These are phyloP conservation scores for Drosophila affinis DNA, from an alignment of 2,888 invertebrate genomes.

Conservation along the genomic window DNA sequence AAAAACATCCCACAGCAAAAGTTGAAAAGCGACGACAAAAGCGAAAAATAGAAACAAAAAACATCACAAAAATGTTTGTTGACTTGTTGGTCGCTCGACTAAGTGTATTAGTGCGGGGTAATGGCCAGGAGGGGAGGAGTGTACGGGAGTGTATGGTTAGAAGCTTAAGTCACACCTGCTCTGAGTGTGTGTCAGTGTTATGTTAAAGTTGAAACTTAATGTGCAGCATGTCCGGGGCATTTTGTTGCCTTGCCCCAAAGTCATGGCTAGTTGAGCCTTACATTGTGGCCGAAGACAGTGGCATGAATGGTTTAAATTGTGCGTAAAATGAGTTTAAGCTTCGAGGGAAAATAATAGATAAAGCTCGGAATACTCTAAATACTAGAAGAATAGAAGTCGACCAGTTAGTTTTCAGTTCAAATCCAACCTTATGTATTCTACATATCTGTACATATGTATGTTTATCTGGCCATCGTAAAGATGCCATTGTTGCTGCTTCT, in stretches of 20 bases:
- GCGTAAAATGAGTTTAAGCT: background rate
- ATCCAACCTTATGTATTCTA: background rate
- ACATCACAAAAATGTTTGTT: conserved; percentile 27
- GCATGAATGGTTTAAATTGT: background rate
- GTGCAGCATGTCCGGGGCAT: conserved; percentile 44
- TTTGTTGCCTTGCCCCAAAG: conserved; percentile 18
- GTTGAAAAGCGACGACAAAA: conserved; percentile 48
- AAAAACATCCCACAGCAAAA: conserved; percentile 32
- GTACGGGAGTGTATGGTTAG: background rate
- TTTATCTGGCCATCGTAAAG: background rate
- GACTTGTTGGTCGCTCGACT: conserved; percentile 45
- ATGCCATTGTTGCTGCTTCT: background rate
- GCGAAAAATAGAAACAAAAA: conserved; percentile 41
- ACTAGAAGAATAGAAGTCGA: background rate
- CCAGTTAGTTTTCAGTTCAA: background rate
- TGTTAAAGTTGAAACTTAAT: conserved; percentile 57
- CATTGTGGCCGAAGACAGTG: conserved; percentile 18
- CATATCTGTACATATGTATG: too few relatives aligned
- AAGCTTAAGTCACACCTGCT: conserved; percentile 47
- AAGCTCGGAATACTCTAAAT: too few relatives aligned
- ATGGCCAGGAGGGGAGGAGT: conserved; percentile 9
- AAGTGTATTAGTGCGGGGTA: conserved; percentile 7
- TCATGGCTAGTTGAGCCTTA: conserved; percentile 30
- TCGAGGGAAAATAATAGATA: background rate
- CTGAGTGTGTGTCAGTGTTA: conserved; percentile 17